Evolutionary conservation across 2,113 vertebrate genomes (phyloP).

Genomic region (Pelobates fuscus): DNA sequence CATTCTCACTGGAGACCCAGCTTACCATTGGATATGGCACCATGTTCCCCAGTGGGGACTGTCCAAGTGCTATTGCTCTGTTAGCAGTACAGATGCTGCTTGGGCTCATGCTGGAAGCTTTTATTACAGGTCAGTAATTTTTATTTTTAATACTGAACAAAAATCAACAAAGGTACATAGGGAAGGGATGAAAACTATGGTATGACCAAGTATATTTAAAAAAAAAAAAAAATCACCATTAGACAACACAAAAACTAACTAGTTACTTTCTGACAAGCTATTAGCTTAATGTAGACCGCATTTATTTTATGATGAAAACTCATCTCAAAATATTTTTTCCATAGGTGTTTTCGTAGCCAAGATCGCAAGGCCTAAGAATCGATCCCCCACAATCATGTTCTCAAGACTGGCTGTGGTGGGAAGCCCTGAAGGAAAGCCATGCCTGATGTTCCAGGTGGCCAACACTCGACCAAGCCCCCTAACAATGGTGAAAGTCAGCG

Average conservation of each 20-base stretch:
- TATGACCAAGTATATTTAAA: no score
- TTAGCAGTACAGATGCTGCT: constrained; percentile 96
- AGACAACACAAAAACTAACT: not conserved
- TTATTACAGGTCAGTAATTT: constrained; percentile 88
- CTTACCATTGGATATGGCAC: constrained; percentile 96
- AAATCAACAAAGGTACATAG: no score
- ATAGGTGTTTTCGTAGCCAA: constrained; percentile 97
- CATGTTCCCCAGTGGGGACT: constrained; percentile 96
- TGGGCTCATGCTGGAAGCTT: constrained; percentile 95
- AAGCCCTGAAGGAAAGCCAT: constrained; percentile 76
- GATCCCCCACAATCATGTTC: constrained; percentile 88
- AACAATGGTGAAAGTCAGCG: constrained; percentile 82
- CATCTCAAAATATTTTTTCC: constrained; percentile 45
- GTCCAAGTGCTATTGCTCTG: constrained; percentile 89
- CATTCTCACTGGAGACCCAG: constrained; percentile 96
- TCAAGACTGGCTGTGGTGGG: constrained; percentile 83
- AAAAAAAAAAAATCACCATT: no score
- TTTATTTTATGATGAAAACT: not conserved
- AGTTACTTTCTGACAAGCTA: not conserved
- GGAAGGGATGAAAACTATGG: no score
- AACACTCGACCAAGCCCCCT: constrained; percentile 86
- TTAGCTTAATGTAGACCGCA: no score
- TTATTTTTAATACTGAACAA: no score
- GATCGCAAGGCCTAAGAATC: constrained; percentile 92
- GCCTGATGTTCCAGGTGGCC: constrained; percentile 87